Conservation (phyloP, 2,888 invertebrate genomes). For the Drosophila robusta region DNA sequence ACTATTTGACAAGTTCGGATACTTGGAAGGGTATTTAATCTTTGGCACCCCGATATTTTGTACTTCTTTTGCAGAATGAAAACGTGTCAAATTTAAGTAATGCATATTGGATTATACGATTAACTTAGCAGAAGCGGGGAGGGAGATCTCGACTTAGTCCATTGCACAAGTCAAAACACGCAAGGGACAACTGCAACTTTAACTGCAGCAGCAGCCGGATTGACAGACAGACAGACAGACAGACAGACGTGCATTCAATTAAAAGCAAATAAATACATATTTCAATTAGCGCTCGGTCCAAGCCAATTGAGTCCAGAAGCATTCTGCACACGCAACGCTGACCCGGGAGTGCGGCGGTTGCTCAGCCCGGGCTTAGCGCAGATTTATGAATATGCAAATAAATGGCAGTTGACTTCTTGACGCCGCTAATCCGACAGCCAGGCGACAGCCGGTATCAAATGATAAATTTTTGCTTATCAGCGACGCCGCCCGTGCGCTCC, state of each 20-base stretch:
- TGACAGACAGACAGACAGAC: constrained; percentile 1
- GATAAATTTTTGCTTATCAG: constrained; percentile 65
- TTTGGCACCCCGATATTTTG: not conserved
- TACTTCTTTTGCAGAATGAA: not conserved
- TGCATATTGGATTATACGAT: constrained; percentile 45
- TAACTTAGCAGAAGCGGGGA: too few relatives aligned
- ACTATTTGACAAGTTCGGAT: not conserved
- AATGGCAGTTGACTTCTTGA: constrained; percentile 60
- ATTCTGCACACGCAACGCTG: constrained; percentile 22
- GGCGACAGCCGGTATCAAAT: constrained; percentile 46
- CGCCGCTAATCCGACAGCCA: constrained; percentile 57
- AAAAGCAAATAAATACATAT: constrained; percentile 56
- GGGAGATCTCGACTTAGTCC: not conserved
- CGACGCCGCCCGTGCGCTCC: constrained; percentile 4
- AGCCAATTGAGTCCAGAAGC: constrained; percentile 31
- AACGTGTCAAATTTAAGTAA: constrained; percentile 28
- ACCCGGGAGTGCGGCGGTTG: constrained; percentile 12
- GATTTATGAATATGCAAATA: constrained; percentile 71
- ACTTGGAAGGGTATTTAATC: not conserved
- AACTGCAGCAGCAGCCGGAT: constrained; percentile 3
- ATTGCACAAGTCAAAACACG: constrained; percentile 19
- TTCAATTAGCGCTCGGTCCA: constrained; percentile 52
- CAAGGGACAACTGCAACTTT: not conserved
- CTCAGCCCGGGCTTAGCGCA: constrained; percentile 11
- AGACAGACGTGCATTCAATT: constrained; percentile 45